A percentile compares a stretch with the other conserved stretches of the same genome.
These are phyloP conservation scores for Crossocerus cetratus DNA, from an alignment of 2,888 invertebrate species.

Conservation along the genomic window DNA sequence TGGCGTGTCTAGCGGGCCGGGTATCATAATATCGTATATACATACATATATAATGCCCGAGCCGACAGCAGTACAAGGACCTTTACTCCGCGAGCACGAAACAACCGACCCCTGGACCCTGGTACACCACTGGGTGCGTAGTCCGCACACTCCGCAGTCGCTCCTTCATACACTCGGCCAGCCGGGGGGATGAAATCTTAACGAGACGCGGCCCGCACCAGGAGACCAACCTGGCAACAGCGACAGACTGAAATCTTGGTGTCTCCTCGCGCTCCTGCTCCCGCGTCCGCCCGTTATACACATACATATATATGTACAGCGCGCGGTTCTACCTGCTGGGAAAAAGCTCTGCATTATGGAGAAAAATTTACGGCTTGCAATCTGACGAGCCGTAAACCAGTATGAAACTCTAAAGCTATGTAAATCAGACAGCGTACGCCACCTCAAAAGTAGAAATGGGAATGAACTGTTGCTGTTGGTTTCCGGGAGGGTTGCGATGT, in stretches of 20 bases:
- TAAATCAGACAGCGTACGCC: background rate
- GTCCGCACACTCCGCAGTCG: conserved; percentile 10
- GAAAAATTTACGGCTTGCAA: background rate
- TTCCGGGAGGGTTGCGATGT: too few relatives aligned
- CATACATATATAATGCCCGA: conserved; percentile 57
- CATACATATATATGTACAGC: too few relatives aligned
- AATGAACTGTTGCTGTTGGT: too few relatives aligned
- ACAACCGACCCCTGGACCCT: conserved; percentile 23
- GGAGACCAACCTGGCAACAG: conserved; percentile 27
- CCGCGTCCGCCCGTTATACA: background rate
- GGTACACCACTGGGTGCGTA: conserved; percentile 8
- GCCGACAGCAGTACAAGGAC: conserved; percentile 60
- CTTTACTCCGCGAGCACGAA: conserved; percentile 57
- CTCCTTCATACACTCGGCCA: conserved; percentile 36
- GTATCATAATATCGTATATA: conserved; percentile 59
- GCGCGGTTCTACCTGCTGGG: too few relatives aligned
- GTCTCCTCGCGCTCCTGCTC: background rate
- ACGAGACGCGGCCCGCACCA: conserved; percentile 38
- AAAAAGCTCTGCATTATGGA: background rate
- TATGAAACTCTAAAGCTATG: background rate
- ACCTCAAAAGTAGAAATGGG: background rate
- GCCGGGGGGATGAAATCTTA: conserved; percentile 53
- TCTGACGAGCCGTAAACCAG: conserved; percentile 3
- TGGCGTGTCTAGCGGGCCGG: conserved; percentile 43
- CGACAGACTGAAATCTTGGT: conserved; percentile 15